Percentiles rank a stretch among this genome's conserved stretches.
These are phyloP conservation scores for Phortica okadai DNA, from an alignment of 2,888 invertebrate species.

Conservation along the genomic window DNA sequence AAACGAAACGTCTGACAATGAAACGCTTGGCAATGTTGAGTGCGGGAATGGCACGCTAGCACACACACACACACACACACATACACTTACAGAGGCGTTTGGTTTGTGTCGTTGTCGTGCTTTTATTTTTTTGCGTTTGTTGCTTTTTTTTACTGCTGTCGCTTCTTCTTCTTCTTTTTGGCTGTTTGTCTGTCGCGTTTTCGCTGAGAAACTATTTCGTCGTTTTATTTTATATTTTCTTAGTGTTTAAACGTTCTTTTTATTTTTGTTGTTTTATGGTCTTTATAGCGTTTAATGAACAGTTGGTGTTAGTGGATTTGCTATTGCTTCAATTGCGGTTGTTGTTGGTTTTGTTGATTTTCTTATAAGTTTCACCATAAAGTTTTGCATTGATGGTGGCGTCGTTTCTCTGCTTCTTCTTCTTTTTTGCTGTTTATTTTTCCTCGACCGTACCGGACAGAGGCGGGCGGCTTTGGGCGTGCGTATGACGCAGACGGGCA, in stretches of 20 bases:
- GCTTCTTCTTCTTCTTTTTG: constrained; percentile 28
- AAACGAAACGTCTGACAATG: not conserved
- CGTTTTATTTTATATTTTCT: not conserved
- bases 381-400: constrained; percentile 48
- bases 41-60: not conserved
- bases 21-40: not conserved
- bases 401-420: constrained; percentile 46
- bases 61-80: not conserved
- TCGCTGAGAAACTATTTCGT: constrained; percentile 16
- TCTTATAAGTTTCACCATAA: constrained; percentile 20
- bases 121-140: constrained; percentile 42
- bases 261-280: not conserved
- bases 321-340: constrained; percentile 34
- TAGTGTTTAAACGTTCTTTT: constrained; percentile 11
- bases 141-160: constrained; percentile 37
- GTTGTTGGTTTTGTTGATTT: constrained; percentile 35
- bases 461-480: not conserved
- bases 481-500: constrained; percentile 4
- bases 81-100: not conserved
- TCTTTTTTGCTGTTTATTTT: constrained; percentile 43
- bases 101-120: constrained; percentile 38
- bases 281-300: constrained; percentile 27
- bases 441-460: not conserved
- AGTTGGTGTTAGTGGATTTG: constrained; percentile 20
- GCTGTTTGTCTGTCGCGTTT: constrained; percentile 1